These are phyloP conservation scores for Lycopodina hypogea DNA, from an alignment of 37 sponge, comb jelly and placozoan species.

Conservation along the genomic window DNA sequence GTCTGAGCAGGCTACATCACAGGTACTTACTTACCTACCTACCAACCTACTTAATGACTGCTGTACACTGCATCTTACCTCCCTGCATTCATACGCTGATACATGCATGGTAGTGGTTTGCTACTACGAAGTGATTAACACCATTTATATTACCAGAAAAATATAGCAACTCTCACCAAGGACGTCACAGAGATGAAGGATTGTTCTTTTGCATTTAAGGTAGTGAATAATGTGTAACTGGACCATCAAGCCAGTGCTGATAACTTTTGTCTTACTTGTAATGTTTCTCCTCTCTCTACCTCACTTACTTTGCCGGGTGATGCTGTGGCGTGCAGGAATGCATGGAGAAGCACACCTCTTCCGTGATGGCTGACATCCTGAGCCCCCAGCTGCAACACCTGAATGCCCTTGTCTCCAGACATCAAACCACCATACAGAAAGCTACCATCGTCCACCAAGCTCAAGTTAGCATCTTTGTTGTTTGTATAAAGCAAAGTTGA, in stretches of 20 bases:
- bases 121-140: no score
- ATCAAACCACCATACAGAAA: neutral
- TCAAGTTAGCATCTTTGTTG: neutral
- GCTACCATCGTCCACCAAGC: neutral
- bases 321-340: neutral
- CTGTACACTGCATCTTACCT: no score
- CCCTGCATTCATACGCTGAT: no score
- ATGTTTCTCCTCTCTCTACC: neutral
- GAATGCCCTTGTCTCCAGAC: neutral
- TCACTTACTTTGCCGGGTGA: neutral
- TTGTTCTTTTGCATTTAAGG: slow-evolving; percentile 8
- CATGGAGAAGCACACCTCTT: neutral
- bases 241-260: neutral
- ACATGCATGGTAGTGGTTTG: no score
- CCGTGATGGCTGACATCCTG: neutral
- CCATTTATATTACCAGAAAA: slow-evolving; percentile 10
- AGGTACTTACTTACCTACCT: neutral
- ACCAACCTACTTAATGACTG: no score
- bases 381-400: slow-evolving; percentile 1
- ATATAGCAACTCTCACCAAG: neutral
- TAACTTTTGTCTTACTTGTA: neutral
- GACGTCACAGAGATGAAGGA: neutral
- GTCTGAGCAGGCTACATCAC: neutral
- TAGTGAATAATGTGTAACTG: neutral
- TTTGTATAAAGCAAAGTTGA: no score